Conservation (phyloP, 1,140 invertebrate species). For the Trachelipus rathkii region DNA sequence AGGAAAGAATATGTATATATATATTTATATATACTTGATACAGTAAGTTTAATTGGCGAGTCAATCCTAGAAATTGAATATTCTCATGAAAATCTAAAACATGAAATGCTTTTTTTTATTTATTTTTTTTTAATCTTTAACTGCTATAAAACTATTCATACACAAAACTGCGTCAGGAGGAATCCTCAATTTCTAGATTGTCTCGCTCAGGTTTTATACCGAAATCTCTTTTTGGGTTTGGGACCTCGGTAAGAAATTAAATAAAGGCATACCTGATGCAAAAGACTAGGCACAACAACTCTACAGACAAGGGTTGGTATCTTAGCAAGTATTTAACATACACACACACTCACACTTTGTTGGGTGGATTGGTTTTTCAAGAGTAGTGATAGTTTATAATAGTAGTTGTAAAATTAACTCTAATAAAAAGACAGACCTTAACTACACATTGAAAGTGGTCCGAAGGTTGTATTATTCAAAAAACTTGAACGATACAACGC, state of each 20-base stretch:
- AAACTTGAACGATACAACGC: too few relatives aligned
- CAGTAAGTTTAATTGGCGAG: background rate
- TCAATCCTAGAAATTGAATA: background rate
- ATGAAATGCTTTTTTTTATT: too few relatives aligned
- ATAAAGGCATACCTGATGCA: background rate
- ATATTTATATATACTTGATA: slow-evolving; percentile 4
- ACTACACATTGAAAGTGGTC: too few relatives aligned
- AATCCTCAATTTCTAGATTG: background rate
- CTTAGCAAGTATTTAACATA: background rate
- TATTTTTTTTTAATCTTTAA: too few relatives aligned
- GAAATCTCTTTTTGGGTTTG: background rate
- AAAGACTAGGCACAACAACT: background rate
- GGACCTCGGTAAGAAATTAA: background rate
- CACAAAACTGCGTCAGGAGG: background rate
- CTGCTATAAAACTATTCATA: too few relatives aligned
- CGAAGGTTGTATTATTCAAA: too few relatives aligned
- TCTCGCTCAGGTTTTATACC: background rate
- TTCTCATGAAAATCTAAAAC: background rate
- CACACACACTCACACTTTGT: background rate
- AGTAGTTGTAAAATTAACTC: too few relatives aligned
- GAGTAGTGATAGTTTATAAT: too few relatives aligned
- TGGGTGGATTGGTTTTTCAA: background rate
- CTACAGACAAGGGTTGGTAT: slow-evolving; percentile 6
- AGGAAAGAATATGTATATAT: background rate
- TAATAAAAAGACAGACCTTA: too few relatives aligned